Evolutionary conservation across 1,140 invertebrate species (phyloP), one percentile per base, ranked within the genome.

Genomic region (Saccostrea echinata): DNA sequence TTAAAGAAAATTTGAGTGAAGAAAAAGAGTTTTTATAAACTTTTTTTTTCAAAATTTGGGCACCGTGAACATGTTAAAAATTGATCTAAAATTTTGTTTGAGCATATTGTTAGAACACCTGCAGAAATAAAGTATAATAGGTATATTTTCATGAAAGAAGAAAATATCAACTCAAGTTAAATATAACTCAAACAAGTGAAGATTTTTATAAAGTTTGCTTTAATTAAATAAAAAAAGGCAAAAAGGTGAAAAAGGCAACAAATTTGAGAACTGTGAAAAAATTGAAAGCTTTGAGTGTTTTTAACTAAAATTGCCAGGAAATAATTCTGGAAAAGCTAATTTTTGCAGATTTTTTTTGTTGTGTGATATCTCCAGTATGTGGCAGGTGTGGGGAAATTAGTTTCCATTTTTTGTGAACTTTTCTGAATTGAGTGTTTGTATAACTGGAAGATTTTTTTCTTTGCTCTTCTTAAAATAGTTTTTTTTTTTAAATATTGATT

Each of bases 331-430:
- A 76, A 16, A 76, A 30, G 68, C 16, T 76, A 33, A 30, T 76
- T 76, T 71, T 76, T 76, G 24, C 13, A 4, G 27, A 76, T 76
- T 76, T 76, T 76, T 76, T 33, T 9, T 24, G 27, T 76, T 76
- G 68, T 76, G 68, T 76, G 68, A 76, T 76, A 76, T 76, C 68
- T 76, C 33, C 27, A 30, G 27, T 76, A 76, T 30, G 68, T 30
- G 27, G 68, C 68, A 76, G 68, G 68, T 76, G 68, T 76, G 68
- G 68, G 12, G 30, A 76, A 76, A 76, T 76, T 76, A 76, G 68
- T 76, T 76, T 76, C 68, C 68, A 30, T 2, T 33, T 71, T 76
- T 76, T 76, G 68, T 76, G 68, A 30, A 76, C 68, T 76, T 76
- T 76, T 30, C 68, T 76, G 68, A 33, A 30, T 33, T 30, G 68